A percentile compares a stretch with the other conserved stretches of the same genome.
Evolutionary conservation across 2,113 vertebrate genomes (phyloP).

Genomic region (Megaceryle maxima): DNA sequence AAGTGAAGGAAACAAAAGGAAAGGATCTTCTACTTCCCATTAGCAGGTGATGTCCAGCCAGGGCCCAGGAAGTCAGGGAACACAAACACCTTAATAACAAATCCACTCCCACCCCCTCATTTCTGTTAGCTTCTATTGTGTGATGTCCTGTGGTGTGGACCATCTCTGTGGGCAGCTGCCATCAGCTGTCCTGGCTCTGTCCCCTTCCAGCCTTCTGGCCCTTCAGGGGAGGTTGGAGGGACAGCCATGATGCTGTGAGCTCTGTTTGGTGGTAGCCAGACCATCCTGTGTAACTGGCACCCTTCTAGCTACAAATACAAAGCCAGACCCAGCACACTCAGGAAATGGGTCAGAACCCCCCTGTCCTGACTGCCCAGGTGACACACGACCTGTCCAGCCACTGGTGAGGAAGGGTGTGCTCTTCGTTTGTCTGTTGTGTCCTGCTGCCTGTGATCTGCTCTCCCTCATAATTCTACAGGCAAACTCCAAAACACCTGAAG

Average conservation of each 20-base stretch:
- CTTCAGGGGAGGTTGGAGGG: no score
- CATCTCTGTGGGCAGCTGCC: not conserved
- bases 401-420: not conserved
- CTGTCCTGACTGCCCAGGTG: not conserved
- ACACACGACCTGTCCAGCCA: accelerated
- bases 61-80: not conserved
- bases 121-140: not conserved
- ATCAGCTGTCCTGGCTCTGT: not conserved
- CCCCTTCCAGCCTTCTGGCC: not conserved
- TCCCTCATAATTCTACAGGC: not conserved
- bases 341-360: not conserved
- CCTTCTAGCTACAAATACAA: not conserved
- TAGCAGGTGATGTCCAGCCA: not conserved
- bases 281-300: not conserved
- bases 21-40: not conserved
- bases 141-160: not conserved
- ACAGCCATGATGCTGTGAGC: not conserved
- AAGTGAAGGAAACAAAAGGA: not conserved
- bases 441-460: not conserved
- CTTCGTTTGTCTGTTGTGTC: not conserved
- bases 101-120: not conserved
- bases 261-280: not conserved
- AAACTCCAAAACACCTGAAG: not conserved
- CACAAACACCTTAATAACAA: not conserved
- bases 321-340: not conserved